Conservation (phyloP, 2,113 vertebrate species). For the Aviceda subcristata region DNA sequence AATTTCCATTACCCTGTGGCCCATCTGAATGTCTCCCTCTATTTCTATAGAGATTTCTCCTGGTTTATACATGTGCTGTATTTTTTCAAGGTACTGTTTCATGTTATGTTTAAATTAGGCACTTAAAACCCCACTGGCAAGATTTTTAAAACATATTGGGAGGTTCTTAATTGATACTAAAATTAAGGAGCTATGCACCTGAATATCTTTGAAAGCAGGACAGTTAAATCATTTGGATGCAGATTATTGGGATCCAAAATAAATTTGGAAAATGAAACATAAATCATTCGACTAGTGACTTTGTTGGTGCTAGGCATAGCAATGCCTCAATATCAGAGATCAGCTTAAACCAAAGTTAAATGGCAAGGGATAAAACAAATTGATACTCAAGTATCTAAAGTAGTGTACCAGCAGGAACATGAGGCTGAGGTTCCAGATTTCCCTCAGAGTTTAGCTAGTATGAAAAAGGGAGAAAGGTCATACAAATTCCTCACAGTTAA, state of each 20-base stretch:
- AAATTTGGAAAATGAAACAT: not conserved
- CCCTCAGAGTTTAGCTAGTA: not conserved
- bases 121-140: not conserved
- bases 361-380: not conserved
- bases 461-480: not conserved
- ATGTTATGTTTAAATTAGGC: not conserved
- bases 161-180: not conserved
- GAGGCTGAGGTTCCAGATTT: not conserved
- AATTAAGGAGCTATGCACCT: not conserved
- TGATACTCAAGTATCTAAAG: not conserved
- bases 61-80: not conserved
- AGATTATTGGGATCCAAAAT: not conserved
- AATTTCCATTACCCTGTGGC: accelerated
- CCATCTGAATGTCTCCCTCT: not conserved
- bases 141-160: not conserved
- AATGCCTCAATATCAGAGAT: not conserved
- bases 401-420: not conserved
- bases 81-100: not conserved
- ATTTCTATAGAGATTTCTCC: not conserved
- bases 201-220: not conserved
- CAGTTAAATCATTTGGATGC: not conserved
- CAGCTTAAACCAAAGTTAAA: not conserved
- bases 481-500: not conserved
- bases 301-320: not conserved
- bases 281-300: not conserved